phyloP scores from a whole-genome alignment of 2,113 vertebrate species.

The Alaudala cheleensis region DNA sequence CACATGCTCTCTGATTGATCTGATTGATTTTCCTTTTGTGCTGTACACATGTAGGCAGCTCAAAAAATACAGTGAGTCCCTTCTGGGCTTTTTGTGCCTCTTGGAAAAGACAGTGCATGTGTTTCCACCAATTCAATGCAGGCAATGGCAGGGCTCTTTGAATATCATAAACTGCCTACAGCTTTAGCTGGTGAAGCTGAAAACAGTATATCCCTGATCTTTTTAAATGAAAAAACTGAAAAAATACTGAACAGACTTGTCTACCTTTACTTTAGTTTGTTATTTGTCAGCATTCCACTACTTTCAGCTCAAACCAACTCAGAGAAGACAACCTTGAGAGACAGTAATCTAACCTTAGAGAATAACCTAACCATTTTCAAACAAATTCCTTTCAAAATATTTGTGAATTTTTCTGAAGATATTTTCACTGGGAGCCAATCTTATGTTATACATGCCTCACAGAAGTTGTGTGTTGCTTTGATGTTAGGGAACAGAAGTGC shows the following conservation, averaged over 20 bases:
- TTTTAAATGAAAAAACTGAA: neutral
- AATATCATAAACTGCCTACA: neutral
- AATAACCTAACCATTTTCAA: neutral
- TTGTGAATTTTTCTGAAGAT: neutral
- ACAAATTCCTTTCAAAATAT: neutral
- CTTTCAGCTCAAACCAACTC: neutral
- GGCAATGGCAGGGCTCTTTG: neutral
- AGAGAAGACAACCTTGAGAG: neutral
- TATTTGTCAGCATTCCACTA: neutral
- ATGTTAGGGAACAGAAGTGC: neutral
- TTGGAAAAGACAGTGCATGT: neutral
- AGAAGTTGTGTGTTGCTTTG: neutral
- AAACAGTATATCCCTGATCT: neutral
- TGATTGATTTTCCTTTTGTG: neutral
- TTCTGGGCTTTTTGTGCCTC: neutral
- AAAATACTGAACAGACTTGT: neutral
- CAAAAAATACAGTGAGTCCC: neutral
- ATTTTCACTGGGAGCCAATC: neutral
- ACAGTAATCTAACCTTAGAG: neutral
- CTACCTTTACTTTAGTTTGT: neutral
- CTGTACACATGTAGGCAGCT: neutral
- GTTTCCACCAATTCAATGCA: neutral
- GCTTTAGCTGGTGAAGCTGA: neutral
- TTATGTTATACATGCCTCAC: neutral
- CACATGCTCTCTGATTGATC: neutral